phyloP scores from a whole-genome alignment of 2,888 invertebrate genomes.

The Limenitis arthemis region DNA sequence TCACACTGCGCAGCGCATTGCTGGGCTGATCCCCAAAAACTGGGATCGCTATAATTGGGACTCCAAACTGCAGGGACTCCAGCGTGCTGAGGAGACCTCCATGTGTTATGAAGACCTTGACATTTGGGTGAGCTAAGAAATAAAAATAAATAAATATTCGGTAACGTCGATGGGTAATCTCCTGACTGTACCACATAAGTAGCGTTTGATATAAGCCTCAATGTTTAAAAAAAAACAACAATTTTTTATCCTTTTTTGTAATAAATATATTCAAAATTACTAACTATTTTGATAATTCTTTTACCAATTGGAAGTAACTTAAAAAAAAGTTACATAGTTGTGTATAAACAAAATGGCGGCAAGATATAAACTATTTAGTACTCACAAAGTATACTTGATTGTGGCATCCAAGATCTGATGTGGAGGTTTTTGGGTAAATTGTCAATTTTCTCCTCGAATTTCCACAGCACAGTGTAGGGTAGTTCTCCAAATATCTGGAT shows the following conservation, averaged over 20 bases:
- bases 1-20: constrained; percentile 37
- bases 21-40: constrained; percentile 48
- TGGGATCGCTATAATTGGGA: constrained; percentile 44
- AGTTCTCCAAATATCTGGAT: constrained; percentile 35
- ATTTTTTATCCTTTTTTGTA: no score
- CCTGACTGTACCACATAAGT: no score
- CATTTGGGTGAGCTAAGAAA: constrained; percentile 35
- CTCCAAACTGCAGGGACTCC: constrained; percentile 37
- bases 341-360: no score
- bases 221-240: no score
- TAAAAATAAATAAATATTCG: neutral
- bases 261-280: no score
- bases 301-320: no score
- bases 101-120: constrained; percentile 38
- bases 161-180: no score
- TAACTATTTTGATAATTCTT: no score
- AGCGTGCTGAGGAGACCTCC: constrained; percentile 36
- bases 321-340: no score
- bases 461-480: constrained; percentile 62
- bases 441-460: constrained; percentile 53
- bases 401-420: constrained; percentile 64
- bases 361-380: no score
- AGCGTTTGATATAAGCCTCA: no score
- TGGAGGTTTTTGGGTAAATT: constrained; percentile 55
- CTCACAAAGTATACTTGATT: constrained; percentile 62